These are phyloP conservation scores for Steatocranus sp. DNA, from an alignment of 2,797 vertebrate genomes.

Conservation along the genomic window DNA sequence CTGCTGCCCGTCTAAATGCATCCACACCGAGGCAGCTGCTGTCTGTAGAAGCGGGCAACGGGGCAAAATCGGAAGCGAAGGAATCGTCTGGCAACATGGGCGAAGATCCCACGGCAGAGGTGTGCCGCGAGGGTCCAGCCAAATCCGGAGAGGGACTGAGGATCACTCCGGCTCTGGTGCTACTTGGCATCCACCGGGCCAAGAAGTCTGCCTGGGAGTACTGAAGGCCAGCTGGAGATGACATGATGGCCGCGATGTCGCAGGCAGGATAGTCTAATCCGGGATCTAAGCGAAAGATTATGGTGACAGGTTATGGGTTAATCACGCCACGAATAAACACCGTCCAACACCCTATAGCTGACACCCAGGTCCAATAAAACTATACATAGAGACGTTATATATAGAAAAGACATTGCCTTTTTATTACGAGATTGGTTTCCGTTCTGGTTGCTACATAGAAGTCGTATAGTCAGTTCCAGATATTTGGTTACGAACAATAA, in stretches of 20 bases:
- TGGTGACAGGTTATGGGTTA: conserved; percentile 39
- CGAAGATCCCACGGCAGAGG: conserved; percentile 26
- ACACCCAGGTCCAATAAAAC: not conserved
- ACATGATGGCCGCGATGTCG: conserved; percentile 66
- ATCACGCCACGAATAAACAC: conserved; percentile 18
- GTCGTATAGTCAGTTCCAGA: not conserved
- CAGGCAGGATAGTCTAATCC: conserved; percentile 42
- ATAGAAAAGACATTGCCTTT: not conserved
- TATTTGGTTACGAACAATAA: not conserved
- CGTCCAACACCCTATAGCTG: not conserved
- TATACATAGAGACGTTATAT: not conserved
- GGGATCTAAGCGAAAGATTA: conserved; percentile 53
- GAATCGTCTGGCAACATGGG: conserved; percentile 62
- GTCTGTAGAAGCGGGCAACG: conserved; percentile 70
- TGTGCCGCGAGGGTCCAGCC: conserved; percentile 45
- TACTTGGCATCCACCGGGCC: conserved; percentile 78
- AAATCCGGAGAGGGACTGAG: conserved; percentile 69
- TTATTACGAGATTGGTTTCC: not conserved
- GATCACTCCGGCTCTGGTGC: conserved; percentile 84
- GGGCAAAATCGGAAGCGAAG: conserved; percentile 64
- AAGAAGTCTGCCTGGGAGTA: conserved; percentile 74
- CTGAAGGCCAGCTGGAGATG: conserved; percentile 74
- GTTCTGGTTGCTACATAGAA: not conserved
- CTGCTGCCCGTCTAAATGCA: not conserved
- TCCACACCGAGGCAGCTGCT: conserved; percentile 70